These are phyloP conservation scores for Drosophila nr. fundita DNA, from an alignment of 2,888 invertebrate species.

Conservation along the genomic window DNA sequence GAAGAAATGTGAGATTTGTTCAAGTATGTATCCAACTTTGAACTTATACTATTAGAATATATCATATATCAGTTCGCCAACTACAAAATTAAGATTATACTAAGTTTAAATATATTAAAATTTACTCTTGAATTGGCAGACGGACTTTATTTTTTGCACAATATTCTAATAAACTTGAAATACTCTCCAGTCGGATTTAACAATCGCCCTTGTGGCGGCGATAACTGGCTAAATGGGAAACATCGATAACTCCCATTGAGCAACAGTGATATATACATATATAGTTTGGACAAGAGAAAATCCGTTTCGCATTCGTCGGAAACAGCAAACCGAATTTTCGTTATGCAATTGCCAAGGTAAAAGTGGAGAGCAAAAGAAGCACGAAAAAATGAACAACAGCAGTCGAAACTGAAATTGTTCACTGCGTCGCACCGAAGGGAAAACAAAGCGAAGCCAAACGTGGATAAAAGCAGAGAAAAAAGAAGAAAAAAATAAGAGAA, in stretches of 20 bases:
- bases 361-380: not conserved
- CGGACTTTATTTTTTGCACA: not conserved
- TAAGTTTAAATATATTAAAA: not conserved
- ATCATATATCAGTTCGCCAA: too few species aligned
- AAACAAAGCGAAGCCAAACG: slow-evolving; percentile 21
- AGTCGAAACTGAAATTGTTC: slow-evolving; percentile 19
- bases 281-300: slow-evolving; percentile 9
- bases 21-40: not conserved
- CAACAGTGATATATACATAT: not conserved
- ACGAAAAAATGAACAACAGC: not conserved
- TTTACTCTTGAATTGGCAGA: not conserved
- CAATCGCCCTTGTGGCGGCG: not conserved
- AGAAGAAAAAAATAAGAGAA: not conserved
- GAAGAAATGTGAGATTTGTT: not conserved
- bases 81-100: not conserved
- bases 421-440: slow-evolving; percentile 3
- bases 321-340: slow-evolving; percentile 8
- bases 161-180: not conserved
- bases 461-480: slow-evolving; percentile 1
- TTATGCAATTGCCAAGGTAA: slow-evolving; percentile 29
- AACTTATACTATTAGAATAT: not conserved
- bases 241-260: slow-evolving; percentile 12
- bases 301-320: slow-evolving; percentile 9
- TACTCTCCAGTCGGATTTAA: not conserved
- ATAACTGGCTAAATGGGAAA: not conserved